Evolutionary conservation across 2,797 vertebrate species (phyloP).

Genomic region (Podarcis siculus): DNA sequence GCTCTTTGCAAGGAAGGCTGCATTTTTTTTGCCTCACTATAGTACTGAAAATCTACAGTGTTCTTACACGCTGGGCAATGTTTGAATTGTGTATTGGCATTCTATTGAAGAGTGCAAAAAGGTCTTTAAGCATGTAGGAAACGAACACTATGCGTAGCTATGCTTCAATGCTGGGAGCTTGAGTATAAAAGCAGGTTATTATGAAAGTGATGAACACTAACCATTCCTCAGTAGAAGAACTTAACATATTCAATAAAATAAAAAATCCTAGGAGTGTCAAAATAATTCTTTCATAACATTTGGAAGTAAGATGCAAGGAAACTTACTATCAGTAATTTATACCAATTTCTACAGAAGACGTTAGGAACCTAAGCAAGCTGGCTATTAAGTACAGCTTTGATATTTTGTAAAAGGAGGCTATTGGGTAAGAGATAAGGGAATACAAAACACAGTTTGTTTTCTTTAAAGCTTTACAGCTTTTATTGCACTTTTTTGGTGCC

Average conservation of each 20-base stretch:
- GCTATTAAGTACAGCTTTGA: conserved; percentile 56
- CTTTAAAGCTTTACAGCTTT: conserved; percentile 59
- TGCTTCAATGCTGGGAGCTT: conserved; percentile 50
- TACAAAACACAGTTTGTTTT: conserved; percentile 67
- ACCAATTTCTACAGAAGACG: conserved; percentile 51
- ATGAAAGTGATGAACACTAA: conserved; percentile 62
- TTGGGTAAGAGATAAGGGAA: conserved; percentile 50
- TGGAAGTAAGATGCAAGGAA: conserved; percentile 2
- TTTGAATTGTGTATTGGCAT: neutral
- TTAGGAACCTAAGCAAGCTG: conserved; percentile 52
- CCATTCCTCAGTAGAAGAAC: conserved; percentile 47
- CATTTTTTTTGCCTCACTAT: neutral
- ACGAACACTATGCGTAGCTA: conserved; percentile 28
- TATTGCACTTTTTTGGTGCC: conserved; percentile 3
- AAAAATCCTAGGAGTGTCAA: conserved; percentile 58
- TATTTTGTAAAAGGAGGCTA: conserved; percentile 59
- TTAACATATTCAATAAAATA: conserved; percentile 64
- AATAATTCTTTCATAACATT: conserved; percentile 55
- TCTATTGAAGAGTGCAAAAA: conserved; percentile 31
- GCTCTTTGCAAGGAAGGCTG: neutral
- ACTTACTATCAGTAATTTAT: conserved; percentile 51
- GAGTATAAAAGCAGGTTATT: conserved; percentile 58
- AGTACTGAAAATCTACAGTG: conserved; percentile 2
- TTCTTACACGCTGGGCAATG: conserved; percentile 18
- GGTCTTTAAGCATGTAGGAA: conserved; percentile 18